These are phyloP conservation scores for Vollenhovia emeryi DNA, from an alignment of 1,140 invertebrate species.

Conservation along the genomic window DNA sequence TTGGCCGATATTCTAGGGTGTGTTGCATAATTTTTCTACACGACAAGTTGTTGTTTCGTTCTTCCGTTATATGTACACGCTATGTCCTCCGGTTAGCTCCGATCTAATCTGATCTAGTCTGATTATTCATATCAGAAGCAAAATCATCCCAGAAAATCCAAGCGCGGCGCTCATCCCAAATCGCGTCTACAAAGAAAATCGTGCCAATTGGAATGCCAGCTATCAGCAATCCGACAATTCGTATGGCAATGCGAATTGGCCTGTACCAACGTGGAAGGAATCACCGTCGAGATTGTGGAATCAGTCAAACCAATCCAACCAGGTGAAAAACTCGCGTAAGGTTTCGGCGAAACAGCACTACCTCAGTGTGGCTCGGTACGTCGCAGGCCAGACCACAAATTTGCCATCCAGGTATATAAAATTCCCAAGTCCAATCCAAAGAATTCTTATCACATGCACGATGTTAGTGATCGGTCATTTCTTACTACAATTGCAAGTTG, in stretches of 20 bases:
- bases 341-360: constrained; percentile 91
- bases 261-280: constrained; percentile 81
- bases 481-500: not conserved
- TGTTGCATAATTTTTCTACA: constrained; percentile 67
- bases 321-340: constrained; percentile 78
- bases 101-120: constrained; percentile 63
- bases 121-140: constrained; percentile 77
- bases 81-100: not conserved
- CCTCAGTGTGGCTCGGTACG: constrained; percentile 89
- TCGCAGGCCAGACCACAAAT: constrained; percentile 88
- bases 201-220: constrained; percentile 84
- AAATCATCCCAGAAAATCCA: constrained; percentile 78
- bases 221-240: constrained; percentile 80
- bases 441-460: constrained; percentile 27
- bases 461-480: constrained; percentile 45
- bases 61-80: constrained; percentile 26
- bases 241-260: constrained; percentile 79
- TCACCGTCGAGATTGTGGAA: constrained; percentile 76
- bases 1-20: constrained; percentile 87
- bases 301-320: constrained; percentile 66
- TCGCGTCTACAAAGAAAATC: constrained; percentile 84
- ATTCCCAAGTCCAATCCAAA: constrained; percentile 64
- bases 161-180: constrained; percentile 78
- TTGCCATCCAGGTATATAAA: constrained; percentile 81
- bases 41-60: not conserved